phyloP scores from a whole-genome alignment of 2,113 vertebrate genomes.

The Neogobius melanostomus region DNA sequence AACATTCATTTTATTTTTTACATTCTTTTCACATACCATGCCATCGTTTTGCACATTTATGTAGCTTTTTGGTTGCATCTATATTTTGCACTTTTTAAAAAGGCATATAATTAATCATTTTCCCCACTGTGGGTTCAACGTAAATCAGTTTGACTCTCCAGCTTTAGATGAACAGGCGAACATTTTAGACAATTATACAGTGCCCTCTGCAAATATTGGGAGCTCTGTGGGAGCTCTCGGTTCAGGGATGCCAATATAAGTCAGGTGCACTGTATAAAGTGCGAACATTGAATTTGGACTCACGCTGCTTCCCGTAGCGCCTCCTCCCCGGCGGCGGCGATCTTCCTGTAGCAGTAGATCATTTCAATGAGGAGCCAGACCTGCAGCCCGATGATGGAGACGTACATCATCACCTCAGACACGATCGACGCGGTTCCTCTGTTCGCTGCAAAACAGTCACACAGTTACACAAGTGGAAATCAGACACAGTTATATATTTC shows the following conservation, averaged over 20 bases:
- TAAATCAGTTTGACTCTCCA: background rate
- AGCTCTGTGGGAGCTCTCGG: background rate
- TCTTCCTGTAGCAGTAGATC: conserved; percentile 92
- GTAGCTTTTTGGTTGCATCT: background rate
- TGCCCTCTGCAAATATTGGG: background rate
- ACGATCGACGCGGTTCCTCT: conserved; percentile 86
- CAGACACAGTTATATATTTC: background rate
- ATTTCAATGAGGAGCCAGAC: conserved; percentile 92
- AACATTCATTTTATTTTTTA: no score
- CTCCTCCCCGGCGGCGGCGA: conserved; percentile 83
- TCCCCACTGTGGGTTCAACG: background rate
- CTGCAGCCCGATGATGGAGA: conserved; percentile 88
- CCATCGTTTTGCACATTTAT: background rate
- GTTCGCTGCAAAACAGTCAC: conserved; percentile 73
- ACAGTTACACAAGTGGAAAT: background rate
- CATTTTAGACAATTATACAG: background rate
- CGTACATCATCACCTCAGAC: conserved; percentile 94
- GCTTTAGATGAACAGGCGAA: conserved; percentile 4
- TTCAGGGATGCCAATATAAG: background rate
- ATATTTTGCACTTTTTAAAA: background rate
- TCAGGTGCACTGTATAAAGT: background rate
- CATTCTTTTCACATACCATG: no score
- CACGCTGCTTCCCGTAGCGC: conserved; percentile 86
- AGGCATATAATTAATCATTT: background rate
- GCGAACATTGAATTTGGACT: conserved; percentile 44